Evolutionary conservation across 1,140 invertebrate genomes (phyloP).

Genomic region (Macrosteles quadrilineatus): DNA sequence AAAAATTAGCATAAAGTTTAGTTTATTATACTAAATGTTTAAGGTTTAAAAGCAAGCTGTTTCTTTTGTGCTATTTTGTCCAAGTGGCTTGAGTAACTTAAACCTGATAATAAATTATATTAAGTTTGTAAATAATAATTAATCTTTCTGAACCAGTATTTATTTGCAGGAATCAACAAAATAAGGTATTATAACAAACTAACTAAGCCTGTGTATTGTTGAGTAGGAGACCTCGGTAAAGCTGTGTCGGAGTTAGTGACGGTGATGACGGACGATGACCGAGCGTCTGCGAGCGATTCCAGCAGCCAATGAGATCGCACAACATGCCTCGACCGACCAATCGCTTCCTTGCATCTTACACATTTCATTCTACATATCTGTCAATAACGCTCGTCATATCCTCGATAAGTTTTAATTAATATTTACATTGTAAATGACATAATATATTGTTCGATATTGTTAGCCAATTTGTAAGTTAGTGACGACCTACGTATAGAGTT

Average conservation of each 20-base stretch:
- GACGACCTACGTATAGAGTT: background rate
- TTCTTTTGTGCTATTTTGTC: too few relatives aligned
- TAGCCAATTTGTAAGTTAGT: constrained; percentile 9
- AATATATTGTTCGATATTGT: background rate
- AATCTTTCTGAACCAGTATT: too few relatives aligned
- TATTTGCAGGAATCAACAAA: too few relatives aligned
- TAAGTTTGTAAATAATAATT: too few relatives aligned
- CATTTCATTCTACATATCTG: constrained; percentile 21
- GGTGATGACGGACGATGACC: constrained; percentile 79
- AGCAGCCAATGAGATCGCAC: constrained; percentile 22
- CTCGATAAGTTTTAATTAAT: constrained; percentile 19
- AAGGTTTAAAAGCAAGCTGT: too few relatives aligned
- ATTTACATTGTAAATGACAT: constrained; percentile 15
- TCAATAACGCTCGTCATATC: constrained; percentile 9
- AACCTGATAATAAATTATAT: too few relatives aligned
- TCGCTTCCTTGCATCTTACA: background rate
- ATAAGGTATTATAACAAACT: too few relatives aligned
- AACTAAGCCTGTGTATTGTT: too few relatives aligned
- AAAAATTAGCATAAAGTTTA: too few relatives aligned
- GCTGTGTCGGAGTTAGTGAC: constrained; percentile 84
- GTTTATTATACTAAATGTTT: too few relatives aligned
- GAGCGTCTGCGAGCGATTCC: constrained; percentile 28
- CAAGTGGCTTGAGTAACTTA: too few relatives aligned
- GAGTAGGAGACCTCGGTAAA: constrained; percentile 79
- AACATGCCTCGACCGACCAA: background rate